Conservation (phyloP, 2,113 vertebrate genomes). For the Peromyscus maniculatus region DNA sequence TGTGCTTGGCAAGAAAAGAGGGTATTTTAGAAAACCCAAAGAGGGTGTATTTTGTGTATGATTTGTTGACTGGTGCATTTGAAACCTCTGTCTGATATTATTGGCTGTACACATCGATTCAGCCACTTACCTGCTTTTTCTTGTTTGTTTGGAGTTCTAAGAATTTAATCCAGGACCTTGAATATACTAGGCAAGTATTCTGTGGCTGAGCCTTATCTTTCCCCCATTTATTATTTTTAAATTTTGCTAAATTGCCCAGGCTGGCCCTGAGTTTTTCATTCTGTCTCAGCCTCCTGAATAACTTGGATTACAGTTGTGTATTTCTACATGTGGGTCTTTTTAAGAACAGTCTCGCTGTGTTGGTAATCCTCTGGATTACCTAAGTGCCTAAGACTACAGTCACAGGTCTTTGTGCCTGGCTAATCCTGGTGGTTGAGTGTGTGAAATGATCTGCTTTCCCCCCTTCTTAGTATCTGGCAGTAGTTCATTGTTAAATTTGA, state of each 20-base stretch:
- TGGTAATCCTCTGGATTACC: neutral
- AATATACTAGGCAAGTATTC: neutral
- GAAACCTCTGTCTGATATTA: neutral
- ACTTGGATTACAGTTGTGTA: neutral
- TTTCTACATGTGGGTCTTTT: neutral
- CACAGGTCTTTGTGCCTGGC: neutral
- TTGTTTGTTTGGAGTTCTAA: neutral
- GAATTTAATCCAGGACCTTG: neutral
- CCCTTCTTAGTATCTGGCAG: neutral
- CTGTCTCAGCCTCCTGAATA: neutral
- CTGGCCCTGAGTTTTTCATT: neutral
- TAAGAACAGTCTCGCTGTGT: neutral
- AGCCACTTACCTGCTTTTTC: neutral
- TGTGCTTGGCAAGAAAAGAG: neutral
- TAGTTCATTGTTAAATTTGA: slow-evolving; percentile 45
- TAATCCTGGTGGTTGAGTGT: neutral
- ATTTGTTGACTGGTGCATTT: neutral
- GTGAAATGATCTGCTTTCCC: neutral
- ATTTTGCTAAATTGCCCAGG: neutral
- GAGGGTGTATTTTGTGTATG: slow-evolving; percentile 33
- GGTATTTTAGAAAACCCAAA: neutral
- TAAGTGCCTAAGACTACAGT: neutral
- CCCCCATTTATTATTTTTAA: neutral
- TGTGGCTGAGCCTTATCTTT: neutral
- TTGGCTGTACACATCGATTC: neutral